Evolutionary conservation across 2,888 invertebrate species (phyloP).

Genomic region (Lysandra coridon): DNA sequence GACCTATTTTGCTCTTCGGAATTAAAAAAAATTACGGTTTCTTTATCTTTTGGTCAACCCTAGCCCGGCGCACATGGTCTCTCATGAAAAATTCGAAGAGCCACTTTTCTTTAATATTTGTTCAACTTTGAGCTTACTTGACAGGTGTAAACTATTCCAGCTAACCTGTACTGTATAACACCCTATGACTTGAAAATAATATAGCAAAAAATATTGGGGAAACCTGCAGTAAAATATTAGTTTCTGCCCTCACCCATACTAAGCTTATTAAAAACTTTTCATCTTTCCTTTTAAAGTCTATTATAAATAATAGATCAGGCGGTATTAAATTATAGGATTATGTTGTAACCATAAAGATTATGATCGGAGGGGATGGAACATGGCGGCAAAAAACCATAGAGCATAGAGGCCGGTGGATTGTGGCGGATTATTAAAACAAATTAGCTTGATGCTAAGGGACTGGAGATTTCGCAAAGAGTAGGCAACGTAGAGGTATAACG

Average conservation of each 20-base stretch:
- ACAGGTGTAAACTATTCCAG: too few species aligned
- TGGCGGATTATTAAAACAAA: slow-evolving; percentile 77
- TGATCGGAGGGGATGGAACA: slow-evolving; percentile 57
- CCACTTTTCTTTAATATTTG: too few species aligned
- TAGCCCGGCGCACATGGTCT: too few species aligned
- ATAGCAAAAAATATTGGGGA: neutral
- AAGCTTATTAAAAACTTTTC: slow-evolving; percentile 7
- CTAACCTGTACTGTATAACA: too few species aligned
- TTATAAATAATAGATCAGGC: slow-evolving; percentile 23
- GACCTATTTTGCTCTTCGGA: too few species aligned
- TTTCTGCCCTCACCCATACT: neutral
- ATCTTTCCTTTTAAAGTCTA: slow-evolving; percentile 13
- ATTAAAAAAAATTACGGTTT: too few species aligned
- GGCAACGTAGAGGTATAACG: slow-evolving; percentile 13
- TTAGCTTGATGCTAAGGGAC: slow-evolving; percentile 74
- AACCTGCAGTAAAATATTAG: neutral
- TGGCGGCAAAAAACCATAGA: slow-evolving; percentile 78
- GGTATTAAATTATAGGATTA: slow-evolving; percentile 27
- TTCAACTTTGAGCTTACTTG: too few species aligned
- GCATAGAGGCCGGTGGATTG: slow-evolving; percentile 61
- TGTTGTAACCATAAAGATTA: slow-evolving; percentile 45
- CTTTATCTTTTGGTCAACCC: too few species aligned
- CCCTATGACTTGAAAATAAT: too few species aligned
- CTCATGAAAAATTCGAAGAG: too few species aligned
- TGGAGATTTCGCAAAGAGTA: slow-evolving; percentile 43